Percentiles rank a stretch among this genome's conserved stretches.
Evolutionary conservation across 2,113 vertebrate genomes (phyloP).

Genomic region (Mustela lutreola): DNA sequence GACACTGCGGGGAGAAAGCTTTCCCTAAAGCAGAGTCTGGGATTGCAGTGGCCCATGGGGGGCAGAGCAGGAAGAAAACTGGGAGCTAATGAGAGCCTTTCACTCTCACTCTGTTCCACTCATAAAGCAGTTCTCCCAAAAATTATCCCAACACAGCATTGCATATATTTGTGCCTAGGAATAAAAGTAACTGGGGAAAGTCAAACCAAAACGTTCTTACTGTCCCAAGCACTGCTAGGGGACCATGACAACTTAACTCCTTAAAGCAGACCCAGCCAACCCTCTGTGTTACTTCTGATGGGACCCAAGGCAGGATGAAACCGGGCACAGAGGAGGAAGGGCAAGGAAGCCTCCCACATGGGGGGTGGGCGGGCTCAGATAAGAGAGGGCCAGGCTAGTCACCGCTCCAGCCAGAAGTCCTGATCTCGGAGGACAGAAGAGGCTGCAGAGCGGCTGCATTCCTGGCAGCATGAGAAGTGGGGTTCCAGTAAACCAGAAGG

Average conservation of each 20-base stretch:
- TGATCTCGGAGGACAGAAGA: neutral
- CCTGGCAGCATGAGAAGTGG: constrained; percentile 44
- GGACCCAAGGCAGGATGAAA: constrained; percentile 58
- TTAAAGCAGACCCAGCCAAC: constrained; percentile 73
- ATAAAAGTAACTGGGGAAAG: constrained; percentile 78
- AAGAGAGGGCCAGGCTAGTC: neutral
- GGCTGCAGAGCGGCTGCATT: neutral
- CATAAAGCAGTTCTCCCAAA: constrained; percentile 53
- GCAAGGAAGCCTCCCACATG: neutral
- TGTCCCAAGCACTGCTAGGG: neutral
- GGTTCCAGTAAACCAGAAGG: constrained; percentile 63
- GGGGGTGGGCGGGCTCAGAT: neutral
- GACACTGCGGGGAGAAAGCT: neutral
- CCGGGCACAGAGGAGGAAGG: neutral
- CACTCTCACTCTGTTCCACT: constrained; percentile 50
- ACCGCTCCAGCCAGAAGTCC: neutral
- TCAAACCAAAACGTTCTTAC: neutral
- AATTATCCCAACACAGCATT: constrained; percentile 63
- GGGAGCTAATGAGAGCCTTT: neutral
- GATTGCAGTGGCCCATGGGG: fast-evolving
- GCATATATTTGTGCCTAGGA: constrained; percentile 69
- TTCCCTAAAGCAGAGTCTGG: neutral
- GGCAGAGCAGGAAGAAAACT: neutral
- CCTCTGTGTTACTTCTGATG: constrained; percentile 43
- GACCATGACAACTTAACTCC: neutral